Evolutionary conservation across 2,797 vertebrate species (phyloP), one percentile per base, ranked within the genome.

Genomic region (Myotis findleyi): DNA sequence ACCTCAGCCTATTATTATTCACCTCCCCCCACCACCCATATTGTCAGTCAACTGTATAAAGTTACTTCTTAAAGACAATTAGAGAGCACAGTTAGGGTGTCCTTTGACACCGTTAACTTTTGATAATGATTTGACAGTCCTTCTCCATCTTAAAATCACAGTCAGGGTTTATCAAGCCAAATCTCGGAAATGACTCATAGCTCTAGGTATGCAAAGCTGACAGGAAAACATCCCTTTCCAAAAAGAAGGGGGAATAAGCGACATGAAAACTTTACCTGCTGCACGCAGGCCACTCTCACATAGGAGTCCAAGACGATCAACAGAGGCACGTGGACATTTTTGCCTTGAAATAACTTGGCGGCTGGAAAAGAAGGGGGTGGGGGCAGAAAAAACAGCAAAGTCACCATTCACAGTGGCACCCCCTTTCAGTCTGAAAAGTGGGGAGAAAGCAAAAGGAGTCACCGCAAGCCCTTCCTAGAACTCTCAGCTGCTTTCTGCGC

Each of bases 241-340:
- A 47, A 44, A 6, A 16, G 86, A 21, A 57, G 21, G 44, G 21
- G 5, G 7, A 71, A 38, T 1, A 57, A 30, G 41, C 0, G 3
- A 66, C 64, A 62, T 5, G 80, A 71, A 69, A 21, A 7, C 51
- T 69, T 96, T 97, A 99, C 99, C 99, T 99, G 99, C 98, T 99
- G 99, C 95, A 99, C 99, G 47, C 97, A 97, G 75, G 97, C 98
- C 68, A 98, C 99, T 87, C 97, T 96, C 92, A 98, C 97, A 97
- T 99, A 98, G 2, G 99, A 98, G 16, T 99, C 99, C 98, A 99
- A 92, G 92, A 99, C 99, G 97, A 98, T 79, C 98, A 99, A 92
- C 96, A 99, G 97, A 83, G 99, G 99, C 79, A 98, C 92, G 1
- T 99, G 99, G 92, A 99, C 98, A 16, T 99, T 98, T 97, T 99